Evolutionary conservation across 2,888 invertebrate genomes (phyloP), one percentile per base, ranked within the genome.

Genomic region (Sisyra nigra): DNA sequence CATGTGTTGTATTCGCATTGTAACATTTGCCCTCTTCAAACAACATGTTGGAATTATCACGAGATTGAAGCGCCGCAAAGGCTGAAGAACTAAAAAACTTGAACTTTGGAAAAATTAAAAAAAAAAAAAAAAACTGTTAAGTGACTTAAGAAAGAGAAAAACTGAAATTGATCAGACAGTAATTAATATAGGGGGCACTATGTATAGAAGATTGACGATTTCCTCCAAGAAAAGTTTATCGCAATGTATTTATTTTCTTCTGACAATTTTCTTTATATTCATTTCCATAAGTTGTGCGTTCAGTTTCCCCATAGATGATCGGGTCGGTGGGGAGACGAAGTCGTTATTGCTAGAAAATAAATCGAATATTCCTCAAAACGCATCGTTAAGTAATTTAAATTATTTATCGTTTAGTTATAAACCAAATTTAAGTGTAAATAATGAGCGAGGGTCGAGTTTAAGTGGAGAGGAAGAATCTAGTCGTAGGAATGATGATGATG

Each of bases 231-330:
- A 37, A 38, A 38, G 19, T 43, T 32, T 38, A 19, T 29, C 37
- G 37, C 37, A 38, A 43, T 43, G 43, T 31, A 31, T 43, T 43
- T 43, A 43, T 43, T 43, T 43, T 43, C 31, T 43, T 37, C 30
- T 43, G n/a, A 38, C 37, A 19, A 31, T 39, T 36, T 42, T 43
- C 38, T 29, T 43, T 8, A 13, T 43, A 31, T 43, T 43, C 32
- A 30, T 43, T 43, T 35, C 37, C 30, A 17, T 43, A 43, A 37
- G 37, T 30, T 38, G 31, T 43, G 24, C 43, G 24, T 17, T 31
- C 37, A 38, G 43, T 43, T 43, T 43, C 43, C 43, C 43, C 37
- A 43, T 38, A 43, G 43, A 43, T 43, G 38, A 33, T 32, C 11
- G 11, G 13, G 10, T 8, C 10, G n/a, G 18, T 11, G 17, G 18